Percentiles rank a stretch among this genome's conserved stretches.
These are phyloP conservation scores for Caretta caretta DNA, from an alignment of 2,113 vertebrate genomes.

Conservation along the genomic window DNA sequence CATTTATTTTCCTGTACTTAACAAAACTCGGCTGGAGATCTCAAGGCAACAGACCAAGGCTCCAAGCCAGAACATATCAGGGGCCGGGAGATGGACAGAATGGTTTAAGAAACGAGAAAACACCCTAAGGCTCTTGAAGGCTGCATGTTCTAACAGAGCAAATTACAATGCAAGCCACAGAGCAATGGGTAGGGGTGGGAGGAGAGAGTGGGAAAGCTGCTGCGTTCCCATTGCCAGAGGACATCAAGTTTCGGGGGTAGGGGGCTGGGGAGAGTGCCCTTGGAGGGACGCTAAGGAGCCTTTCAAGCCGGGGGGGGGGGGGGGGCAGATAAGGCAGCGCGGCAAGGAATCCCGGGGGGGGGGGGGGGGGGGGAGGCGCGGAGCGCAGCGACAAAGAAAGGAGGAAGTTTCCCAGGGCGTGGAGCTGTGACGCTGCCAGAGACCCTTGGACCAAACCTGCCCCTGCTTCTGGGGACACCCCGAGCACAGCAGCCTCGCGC, in stretches of 20 bases:
- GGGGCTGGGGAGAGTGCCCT: not conserved
- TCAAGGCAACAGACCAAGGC: not conserved
- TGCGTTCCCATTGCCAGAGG: not conserved
- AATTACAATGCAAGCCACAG: too few species aligned
- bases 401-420: not conserved
- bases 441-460: too few species aligned
- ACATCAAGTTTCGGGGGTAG: too few species aligned
- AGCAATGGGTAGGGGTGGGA: not conserved
- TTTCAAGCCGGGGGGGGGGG: not conserved
- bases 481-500: too few species aligned
- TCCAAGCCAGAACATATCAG: not conserved
- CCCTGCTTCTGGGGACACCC: not conserved
- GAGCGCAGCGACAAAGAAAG: not conserved
- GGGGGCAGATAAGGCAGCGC: not conserved
- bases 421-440: not conserved
- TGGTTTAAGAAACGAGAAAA: not conserved
- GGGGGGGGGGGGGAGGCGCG: too few species aligned
- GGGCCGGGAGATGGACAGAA: not conserved
- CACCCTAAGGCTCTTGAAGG: not conserved
- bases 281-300: not conserved
- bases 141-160: not conserved
- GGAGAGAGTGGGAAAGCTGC: not conserved
- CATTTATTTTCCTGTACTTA: not conserved
- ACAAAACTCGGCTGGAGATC: not conserved
- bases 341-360: not conserved